Evolutionary conservation across 1,140 invertebrate genomes (phyloP).

Genomic region (Stegodyphus mimosarum): DNA sequence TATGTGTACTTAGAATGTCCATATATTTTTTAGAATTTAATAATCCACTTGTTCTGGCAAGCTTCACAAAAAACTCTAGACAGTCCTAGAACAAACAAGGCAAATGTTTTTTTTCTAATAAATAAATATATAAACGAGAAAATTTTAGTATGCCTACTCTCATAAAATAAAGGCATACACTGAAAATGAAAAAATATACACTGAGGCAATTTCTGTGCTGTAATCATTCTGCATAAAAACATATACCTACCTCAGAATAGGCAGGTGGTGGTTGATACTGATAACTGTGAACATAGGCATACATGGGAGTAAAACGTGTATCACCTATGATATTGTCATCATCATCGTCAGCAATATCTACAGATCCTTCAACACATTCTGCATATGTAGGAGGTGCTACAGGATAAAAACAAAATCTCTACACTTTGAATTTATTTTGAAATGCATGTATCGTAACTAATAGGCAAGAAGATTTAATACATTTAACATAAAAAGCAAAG

Average conservation of each 20-base stretch:
- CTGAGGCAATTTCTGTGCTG: not conserved
- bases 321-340: slow-evolving; percentile 67
- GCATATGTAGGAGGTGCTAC: slow-evolving; percentile 71
- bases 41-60: too few species aligned
- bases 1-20: too few species aligned
- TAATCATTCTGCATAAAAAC: not conserved
- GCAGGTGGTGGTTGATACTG: slow-evolving; percentile 68
- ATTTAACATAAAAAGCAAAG: too few species aligned
- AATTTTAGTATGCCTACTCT: not conserved
- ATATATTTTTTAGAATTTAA: too few species aligned
- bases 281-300: slow-evolving; percentile 70
- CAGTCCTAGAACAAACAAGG: not conserved
- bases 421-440: too few species aligned
- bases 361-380: slow-evolving; percentile 70
- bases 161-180: not conserved
- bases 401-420: not conserved
- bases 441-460: too few species aligned
- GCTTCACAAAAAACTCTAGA: not conserved
- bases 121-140: not conserved
- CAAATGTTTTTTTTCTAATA: not conserved
- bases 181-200: not conserved
- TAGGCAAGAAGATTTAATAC: too few species aligned
- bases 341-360: slow-evolving; percentile 68
- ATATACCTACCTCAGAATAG: slow-evolving; percentile 65
- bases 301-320: slow-evolving; percentile 69